These are phyloP conservation scores for Akabosia matsudoensis DNA, from an alignment of 1,140 invertebrate genomes.

Conservation along the genomic window DNA sequence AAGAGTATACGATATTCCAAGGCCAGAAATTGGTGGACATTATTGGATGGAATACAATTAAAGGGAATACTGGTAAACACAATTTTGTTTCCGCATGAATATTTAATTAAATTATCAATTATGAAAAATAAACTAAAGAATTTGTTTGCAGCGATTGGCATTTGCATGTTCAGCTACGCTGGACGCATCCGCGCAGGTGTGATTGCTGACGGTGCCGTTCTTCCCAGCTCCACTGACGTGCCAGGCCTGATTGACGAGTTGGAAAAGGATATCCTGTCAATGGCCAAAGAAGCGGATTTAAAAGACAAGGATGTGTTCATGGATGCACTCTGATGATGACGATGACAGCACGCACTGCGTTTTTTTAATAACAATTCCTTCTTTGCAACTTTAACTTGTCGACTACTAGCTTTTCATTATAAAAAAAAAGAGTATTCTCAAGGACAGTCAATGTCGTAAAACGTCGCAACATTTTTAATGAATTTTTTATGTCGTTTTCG, in stretches of 20 bases:
- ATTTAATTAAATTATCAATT: not conserved
- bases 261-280: slow-evolving; percentile 34
- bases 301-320: slow-evolving; percentile 32
- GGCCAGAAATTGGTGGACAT: slow-evolving; percentile 39
- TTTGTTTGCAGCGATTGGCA: slow-evolving; percentile 38
- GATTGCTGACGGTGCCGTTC: slow-evolving; percentile 34
- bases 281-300: slow-evolving; percentile 28
- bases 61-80: slow-evolving; percentile 35
- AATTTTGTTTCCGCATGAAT: not conserved
- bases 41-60: slow-evolving; percentile 40
- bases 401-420: too few species aligned
- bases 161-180: slow-evolving; percentile 37
- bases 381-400: too few species aligned
- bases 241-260: slow-evolving; percentile 32
- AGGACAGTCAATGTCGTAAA: too few species aligned
- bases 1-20: slow-evolving; percentile 36
- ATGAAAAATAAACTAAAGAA: not conserved
- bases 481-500: too few species aligned
- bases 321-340: not conserved
- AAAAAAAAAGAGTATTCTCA: too few species aligned
- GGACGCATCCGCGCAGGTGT: slow-evolving; percentile 32
- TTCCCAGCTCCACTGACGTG: slow-evolving; percentile 31
- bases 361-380: too few species aligned
- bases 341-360: too few species aligned
- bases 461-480: too few species aligned